Conservation (phyloP, 2,113 vertebrate species). For the Turnix velox region DNA sequence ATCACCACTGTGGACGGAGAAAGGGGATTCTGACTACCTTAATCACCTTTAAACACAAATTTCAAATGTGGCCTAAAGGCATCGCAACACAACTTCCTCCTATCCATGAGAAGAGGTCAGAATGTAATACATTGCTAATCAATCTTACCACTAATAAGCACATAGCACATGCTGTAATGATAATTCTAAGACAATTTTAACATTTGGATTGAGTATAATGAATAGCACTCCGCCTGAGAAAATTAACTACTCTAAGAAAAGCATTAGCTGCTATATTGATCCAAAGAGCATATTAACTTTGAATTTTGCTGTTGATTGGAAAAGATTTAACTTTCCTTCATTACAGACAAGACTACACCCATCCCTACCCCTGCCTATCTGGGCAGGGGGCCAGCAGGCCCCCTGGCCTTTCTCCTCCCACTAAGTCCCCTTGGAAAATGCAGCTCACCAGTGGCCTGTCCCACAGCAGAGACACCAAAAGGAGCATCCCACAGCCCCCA, state of each 20-base stretch:
- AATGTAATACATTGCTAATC: background rate
- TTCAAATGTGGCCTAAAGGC: background rate
- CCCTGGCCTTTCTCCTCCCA: too few species aligned
- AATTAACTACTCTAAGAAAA: background rate
- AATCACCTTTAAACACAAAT: background rate
- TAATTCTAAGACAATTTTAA: conserved; percentile 5
- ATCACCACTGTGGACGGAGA: background rate
- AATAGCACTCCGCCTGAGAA: background rate
- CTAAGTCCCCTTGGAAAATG: too few species aligned
- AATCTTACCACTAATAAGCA: background rate
- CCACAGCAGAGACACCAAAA: too few species aligned
- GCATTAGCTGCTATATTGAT: background rate
- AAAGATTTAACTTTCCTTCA: too few species aligned
- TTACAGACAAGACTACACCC: background rate
- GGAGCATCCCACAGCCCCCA: too few species aligned
- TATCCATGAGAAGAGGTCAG: background rate
- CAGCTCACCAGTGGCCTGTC: too few species aligned
- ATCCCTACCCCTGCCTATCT: too few species aligned
- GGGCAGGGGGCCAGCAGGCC: too few species aligned
- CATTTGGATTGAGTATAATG: background rate
- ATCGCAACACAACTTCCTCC: background rate
- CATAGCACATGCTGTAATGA: background rate
- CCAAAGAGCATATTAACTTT: background rate
- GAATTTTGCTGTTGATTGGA: background rate
- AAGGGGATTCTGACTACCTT: background rate